phyloP scores from a whole-genome alignment of 2,888 invertebrate genomes.

The Eupsilia transversa region DNA sequence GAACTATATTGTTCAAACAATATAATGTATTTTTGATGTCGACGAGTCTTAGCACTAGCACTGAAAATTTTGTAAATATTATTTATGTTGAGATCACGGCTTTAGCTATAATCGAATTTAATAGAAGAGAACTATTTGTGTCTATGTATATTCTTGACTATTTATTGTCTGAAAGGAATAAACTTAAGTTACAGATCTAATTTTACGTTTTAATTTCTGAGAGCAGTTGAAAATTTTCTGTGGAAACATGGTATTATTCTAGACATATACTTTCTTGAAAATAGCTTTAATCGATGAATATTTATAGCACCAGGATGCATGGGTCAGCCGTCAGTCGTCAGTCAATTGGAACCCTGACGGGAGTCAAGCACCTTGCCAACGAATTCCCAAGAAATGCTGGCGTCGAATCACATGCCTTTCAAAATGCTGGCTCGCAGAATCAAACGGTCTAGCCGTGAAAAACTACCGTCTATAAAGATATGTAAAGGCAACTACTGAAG shows the following conservation, averaged over 20 bases:
- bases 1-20: constrained; percentile 9
- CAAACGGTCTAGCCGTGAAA: constrained; percentile 12
- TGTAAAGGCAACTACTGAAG: constrained; percentile 2
- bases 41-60: constrained; percentile 6
- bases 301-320: background rate
- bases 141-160: constrained; percentile 37
- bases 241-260: background rate
- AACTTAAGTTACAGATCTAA: constrained; percentile 28
- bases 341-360: constrained; percentile 16
- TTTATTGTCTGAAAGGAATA: constrained; percentile 50
- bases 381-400: constrained; percentile 52
- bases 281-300: background rate
- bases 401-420: constrained; percentile 11
- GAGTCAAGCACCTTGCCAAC: constrained; percentile 38
- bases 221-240: background rate
- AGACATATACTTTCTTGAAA: background rate
- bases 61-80: constrained; percentile 46
- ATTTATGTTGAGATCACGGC: constrained; percentile 36
- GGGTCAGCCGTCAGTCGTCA: background rate
- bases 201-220: constrained; percentile 13
- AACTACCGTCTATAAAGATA: constrained; percentile 4
- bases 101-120: constrained; percentile 27
- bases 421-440: constrained; percentile 20
- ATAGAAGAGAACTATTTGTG: constrained; percentile 26
- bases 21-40: background rate